Evolutionary conservation across 2,113 vertebrate genomes (phyloP).

Genomic region (Amazona guildingii): DNA sequence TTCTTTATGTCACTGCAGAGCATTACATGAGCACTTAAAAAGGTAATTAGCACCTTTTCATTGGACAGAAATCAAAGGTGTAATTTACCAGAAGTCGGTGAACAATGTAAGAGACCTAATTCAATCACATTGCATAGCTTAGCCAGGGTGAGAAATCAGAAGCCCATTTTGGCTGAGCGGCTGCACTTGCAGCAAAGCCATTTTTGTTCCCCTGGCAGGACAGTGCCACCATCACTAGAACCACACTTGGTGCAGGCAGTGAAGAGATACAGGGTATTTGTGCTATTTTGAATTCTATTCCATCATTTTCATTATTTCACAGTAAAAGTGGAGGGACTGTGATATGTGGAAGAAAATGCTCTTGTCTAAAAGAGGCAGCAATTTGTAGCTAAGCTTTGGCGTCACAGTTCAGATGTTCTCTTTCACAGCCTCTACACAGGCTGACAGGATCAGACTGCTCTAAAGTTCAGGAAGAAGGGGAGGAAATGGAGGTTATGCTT

Average conservation of each 20-base stretch:
- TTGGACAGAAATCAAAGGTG: conserved; percentile 73
- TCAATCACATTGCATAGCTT: neutral
- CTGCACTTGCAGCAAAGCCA: neutral
- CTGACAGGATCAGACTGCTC: neutral
- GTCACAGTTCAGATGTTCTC: neutral
- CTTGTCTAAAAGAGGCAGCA: neutral
- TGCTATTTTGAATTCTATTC: neutral
- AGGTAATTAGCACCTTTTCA: conserved; percentile 72
- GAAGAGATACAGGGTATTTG: neutral
- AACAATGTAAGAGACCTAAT: conserved; percentile 69
- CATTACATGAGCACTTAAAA: conserved; percentile 69
- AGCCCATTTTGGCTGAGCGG: neutral
- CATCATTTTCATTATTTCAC: neutral
- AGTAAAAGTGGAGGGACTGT: neutral
- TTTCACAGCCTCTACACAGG: neutral
- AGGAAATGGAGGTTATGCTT: neutral
- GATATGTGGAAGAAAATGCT: neutral
- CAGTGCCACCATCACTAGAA: neutral
- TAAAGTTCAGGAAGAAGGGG: neutral
- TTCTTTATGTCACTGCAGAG: conserved; percentile 68
- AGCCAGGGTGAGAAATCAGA: conserved; percentile 43
- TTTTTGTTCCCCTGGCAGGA: neutral
- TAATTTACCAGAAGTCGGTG: conserved; percentile 70
- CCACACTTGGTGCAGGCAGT: neutral
- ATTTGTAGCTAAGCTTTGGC: neutral